These are phyloP conservation scores for Danio albolineatus DNA, from an alignment of 2,797 vertebrate genomes.

Conservation along the genomic window DNA sequence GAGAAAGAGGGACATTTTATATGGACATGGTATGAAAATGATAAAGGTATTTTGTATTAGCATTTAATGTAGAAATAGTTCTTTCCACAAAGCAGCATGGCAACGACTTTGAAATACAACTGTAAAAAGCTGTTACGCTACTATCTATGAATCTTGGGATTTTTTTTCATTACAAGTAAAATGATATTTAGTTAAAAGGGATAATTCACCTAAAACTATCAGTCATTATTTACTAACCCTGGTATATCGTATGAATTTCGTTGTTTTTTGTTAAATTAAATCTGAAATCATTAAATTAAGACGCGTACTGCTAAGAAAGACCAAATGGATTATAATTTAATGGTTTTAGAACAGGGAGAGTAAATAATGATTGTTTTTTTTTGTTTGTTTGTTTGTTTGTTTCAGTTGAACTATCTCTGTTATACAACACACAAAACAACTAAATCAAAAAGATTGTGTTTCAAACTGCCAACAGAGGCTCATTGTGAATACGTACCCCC, in stretches of 20 bases:
- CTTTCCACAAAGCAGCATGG: conserved; percentile 83
- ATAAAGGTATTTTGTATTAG: conserved; percentile 84
- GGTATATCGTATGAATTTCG: neutral
- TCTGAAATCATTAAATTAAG: too few species aligned
- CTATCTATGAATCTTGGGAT: conserved; percentile 58
- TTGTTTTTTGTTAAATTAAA: too few species aligned
- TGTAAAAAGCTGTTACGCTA: neutral
- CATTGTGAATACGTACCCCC: too few species aligned
- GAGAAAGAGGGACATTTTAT: conserved; percentile 87
- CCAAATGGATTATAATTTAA: too few species aligned
- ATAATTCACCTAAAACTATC: neutral
- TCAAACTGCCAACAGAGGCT: conserved; percentile 82
- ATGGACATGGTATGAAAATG: conserved; percentile 88
- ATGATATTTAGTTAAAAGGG: neutral
- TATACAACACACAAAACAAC: too few species aligned
- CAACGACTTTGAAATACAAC: conserved; percentile 67
- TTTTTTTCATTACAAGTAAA: neutral
- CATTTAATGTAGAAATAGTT: conserved; percentile 79
- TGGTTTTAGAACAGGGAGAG: conserved; percentile 67
- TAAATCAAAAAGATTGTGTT: conserved; percentile 45
- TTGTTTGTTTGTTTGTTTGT: too few species aligned
- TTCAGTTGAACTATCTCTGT: neutral
- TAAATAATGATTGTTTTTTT: conserved; percentile 4
- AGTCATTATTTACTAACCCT: neutral
- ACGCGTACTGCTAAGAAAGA: too few species aligned